phyloP scores from a whole-genome alignment of 2,888 invertebrate species.

The Nomada ruficornis region DNA sequence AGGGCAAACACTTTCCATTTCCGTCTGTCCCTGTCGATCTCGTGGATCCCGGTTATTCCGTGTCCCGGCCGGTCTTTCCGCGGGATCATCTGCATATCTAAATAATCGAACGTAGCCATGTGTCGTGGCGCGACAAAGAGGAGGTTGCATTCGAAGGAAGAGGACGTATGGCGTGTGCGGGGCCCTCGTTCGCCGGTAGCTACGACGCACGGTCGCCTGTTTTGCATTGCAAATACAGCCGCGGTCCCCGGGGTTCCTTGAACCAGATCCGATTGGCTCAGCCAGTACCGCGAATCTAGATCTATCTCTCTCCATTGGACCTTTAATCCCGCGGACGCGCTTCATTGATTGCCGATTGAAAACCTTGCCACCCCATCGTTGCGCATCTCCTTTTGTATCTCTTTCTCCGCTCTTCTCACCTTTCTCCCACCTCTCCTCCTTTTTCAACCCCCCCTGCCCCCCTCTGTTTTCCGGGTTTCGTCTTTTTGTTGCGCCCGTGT shows the following conservation, averaged over 20 bases:
- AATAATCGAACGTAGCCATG: constrained; percentile 83
- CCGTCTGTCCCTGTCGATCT: constrained; percentile 8
- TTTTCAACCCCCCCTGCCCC: constrained; percentile 13
- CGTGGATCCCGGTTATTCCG: constrained; percentile 42
- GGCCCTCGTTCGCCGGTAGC: constrained; percentile 66
- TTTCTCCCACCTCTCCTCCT: constrained; percentile 20
- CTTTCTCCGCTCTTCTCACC: constrained; percentile 41
- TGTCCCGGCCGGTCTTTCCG: constrained; percentile 60
- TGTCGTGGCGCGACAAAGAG: constrained; percentile 77
- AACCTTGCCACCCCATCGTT: constrained; percentile 67
- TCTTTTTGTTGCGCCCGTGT: constrained; percentile 23
- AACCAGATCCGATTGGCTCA: constrained; percentile 84
- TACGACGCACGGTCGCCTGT: constrained; percentile 73
- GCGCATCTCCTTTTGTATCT: constrained; percentile 30
- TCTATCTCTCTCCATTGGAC: constrained; percentile 81
- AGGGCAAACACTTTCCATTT: constrained; percentile 43
- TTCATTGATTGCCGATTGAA: constrained; percentile 83
- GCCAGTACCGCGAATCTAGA: constrained; percentile 83
- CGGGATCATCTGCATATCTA: constrained; percentile 84
- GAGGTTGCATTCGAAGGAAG: constrained; percentile 66
- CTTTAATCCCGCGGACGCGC: constrained; percentile 80
- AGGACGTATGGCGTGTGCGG: constrained; percentile 77
- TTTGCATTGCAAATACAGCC: constrained; percentile 83
- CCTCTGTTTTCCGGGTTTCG: constrained; percentile 31
- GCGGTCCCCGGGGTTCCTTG: constrained; percentile 82